Evolutionary conservation across 2,113 vertebrate genomes (phyloP), one percentile per base, ranked within the genome.

Genomic region (Paradoxurus hermaphroditus): DNA sequence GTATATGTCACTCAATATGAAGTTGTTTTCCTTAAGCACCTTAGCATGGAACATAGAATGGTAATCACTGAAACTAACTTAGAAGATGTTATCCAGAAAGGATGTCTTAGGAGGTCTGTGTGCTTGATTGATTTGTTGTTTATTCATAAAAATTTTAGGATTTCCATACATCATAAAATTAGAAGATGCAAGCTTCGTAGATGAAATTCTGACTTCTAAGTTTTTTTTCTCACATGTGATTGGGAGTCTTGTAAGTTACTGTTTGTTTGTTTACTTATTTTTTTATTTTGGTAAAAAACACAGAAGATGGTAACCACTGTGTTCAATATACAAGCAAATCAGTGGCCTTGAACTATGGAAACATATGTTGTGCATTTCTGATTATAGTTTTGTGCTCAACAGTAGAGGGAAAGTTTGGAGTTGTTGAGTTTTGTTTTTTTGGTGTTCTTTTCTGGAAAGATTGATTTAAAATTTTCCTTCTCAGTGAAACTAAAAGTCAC

Each of bases 71-170:
- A 86, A 14, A 51, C 70, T 79, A 67, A 89, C 53, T 31, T 72
- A 72, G 59, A 84, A 86, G 27, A 51, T 36, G 34, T 34, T 82
- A 59, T 53, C 82, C 67, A 72, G n/a, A 78, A 51, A 75, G 36
- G 9, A 84, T 88, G 86, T 77, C 44, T 90, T 72, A 88, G 27
- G 75, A 90, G 25, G 10, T 81, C 27, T 62, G 3, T 91, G 65
- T 93, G 36, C 36, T 91, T 70, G 70, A 53, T 93, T 39, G 5
- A 19, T 83, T 85, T 70, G 19, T 86, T 95, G 72, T 29, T 95
- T 90, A 88, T 84, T 90, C 82, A 93, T 75, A 56, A 14, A 96
- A 90, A 27, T 67, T 90, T 93, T 72, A 89, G 83, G 63, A 93
- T 27, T 90, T 18, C 34, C n/a, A 51, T 96, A 72, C 34, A 75